Base-by-base conservation (phyloP, 2,113 vertebrate genomes). In the Suricata suricatta region DNA sequence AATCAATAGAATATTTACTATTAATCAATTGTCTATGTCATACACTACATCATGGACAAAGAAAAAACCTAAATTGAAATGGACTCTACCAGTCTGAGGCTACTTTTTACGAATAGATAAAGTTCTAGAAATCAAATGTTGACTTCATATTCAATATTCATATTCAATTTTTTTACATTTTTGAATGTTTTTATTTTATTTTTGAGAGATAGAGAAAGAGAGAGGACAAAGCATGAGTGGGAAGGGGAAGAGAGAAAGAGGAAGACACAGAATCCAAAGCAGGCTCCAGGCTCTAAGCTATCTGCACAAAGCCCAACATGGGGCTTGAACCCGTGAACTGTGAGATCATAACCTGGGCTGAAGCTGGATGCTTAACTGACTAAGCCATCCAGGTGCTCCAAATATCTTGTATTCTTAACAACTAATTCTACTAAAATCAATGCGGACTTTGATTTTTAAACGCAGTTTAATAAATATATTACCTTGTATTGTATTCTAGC, bases 141-240 rank as follows among this genome's bases (percentile, higher is more conserved):
- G 31, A 85, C 38, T 96, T 89, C 15, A 66, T 63, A 74, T 87
- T 84, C 47, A 93, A 69, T 60, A 60, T 95, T 91, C 19, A 66
- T 63, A 74, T 87, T 84, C 63, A 93, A 69, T 81, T 31, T 64
- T 29, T 60, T 3, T 23, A 23, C 2, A 23, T 9, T 60, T 60
- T 60, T 60, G 9, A 60, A 60, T 60, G 57, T 60, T 60, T 60
- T 57, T 23, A 23, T 57, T 57, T 60, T 60, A 23, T 57, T 57
- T 60, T 60, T 8, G 57, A 60, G 57, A 60, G 1, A 60, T 21
- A 57, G 19, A 23, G 54, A 60, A 16, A 57, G 5, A 57, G 54
- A 54, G 5, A 57, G 54, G 21, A 60, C 21, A 60, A 60, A 60
- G 57, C 57, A 60, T 60, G 8, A 60, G 8, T 23, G 21, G 57